Base-by-base conservation (phyloP, 2,888 invertebrate genomes). In the Liopterus haemorrhoidalis region DNA sequence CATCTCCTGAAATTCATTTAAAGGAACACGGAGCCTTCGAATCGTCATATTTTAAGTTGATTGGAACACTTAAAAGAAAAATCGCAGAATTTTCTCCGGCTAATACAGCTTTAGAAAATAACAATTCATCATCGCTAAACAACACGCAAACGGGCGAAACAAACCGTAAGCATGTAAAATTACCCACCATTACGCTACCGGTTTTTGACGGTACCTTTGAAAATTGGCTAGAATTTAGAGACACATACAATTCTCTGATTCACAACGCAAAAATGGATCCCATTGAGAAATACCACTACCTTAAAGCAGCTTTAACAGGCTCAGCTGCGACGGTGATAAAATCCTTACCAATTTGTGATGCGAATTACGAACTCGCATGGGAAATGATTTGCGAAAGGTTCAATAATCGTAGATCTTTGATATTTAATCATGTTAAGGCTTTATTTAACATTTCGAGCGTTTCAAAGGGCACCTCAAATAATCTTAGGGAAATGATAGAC, bases 361-460 rank as follows among this genome's bases (percentile, higher is more conserved):
- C 28, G 6, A 57, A 52, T 32, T 52, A 50, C 24, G n/a, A 28
- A 6, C 39, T 42, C n/a, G 47, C 45, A n/a, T 51, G 51, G 49
- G 31, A 44, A 11, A 15, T 48, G 12, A 27, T 52, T 19, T 39
- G 43, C 41, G 31, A 31, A 5, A 33, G 38, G 12, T 50, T 49
- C 28, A 44, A 48, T n/a, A 45, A 49, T 20, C 32, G 38, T 28
- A 37, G 35, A 11, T 14, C 35, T 9, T 46, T 49, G 9, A 48
- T 44, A 9, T 24, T 42, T 24, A 20, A 14, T 15, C 45, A 51
- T 25, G 19, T 49, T 9, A 49, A 41, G 21, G 31, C 36, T 9
- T 14, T 49, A 25, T 9, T 46, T 20, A 37, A 49, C 18, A 14
- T 46, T 2, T 24, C 27, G 8, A 8, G 8, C 11, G 18, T 46